These are phyloP conservation scores for Augochlora pura DNA, from an alignment of 1,140 invertebrate genomes.

Conservation along the genomic window DNA sequence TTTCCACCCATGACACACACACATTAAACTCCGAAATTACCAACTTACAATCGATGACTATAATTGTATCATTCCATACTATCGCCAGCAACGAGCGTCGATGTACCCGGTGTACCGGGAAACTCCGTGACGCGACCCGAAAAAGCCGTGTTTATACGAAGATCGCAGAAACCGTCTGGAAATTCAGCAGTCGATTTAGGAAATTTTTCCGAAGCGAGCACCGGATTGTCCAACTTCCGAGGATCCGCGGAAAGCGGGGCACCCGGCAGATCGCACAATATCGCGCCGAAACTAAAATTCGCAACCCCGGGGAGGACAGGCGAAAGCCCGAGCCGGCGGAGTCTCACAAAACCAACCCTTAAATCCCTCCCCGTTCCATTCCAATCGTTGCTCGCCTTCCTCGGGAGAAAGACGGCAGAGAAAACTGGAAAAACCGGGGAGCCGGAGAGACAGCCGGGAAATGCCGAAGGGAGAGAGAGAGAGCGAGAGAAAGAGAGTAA, in stretches of 20 bases:
- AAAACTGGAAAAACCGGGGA: slow-evolving; percentile 12
- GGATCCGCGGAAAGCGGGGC: neutral
- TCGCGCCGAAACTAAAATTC: slow-evolving; percentile 6
- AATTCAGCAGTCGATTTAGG: no score
- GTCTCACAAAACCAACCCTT: slow-evolving; percentile 20
- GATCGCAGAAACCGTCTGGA: no score
- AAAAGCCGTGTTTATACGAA: no score
- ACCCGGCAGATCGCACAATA: neutral
- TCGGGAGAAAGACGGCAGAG: slow-evolving; percentile 16
- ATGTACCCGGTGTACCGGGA: no score
- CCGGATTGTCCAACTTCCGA: no score
- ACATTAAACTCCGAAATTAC: no score
- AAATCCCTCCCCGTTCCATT: slow-evolving; percentile 22
- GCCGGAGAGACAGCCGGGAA: slow-evolving; percentile 2
- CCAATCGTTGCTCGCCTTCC: slow-evolving; percentile 33
- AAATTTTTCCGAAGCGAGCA: neutral
- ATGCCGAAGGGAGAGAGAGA: no score
- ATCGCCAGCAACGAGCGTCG: no score
- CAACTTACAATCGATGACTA: no score
- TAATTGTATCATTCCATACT: no score
- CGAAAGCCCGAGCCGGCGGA: neutral
- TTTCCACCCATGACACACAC: no score
- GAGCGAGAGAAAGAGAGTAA: neutral
- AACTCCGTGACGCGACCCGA: no score
- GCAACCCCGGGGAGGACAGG: neutral